Conservation (phyloP, 1,140 invertebrate species). For the Drosophila pruinosa region DNA sequence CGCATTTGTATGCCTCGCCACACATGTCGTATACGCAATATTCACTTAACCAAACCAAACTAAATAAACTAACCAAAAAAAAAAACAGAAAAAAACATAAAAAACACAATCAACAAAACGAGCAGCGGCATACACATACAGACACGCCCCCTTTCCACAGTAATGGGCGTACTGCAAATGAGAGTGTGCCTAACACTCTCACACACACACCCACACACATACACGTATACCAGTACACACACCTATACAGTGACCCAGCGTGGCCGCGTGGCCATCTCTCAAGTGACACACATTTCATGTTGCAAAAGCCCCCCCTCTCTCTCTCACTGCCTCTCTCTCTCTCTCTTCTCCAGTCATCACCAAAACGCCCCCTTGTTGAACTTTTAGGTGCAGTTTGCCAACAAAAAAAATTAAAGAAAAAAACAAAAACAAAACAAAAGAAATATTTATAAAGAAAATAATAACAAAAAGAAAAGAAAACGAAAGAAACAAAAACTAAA, state of each 20-base stretch:
- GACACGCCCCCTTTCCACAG: constrained; percentile 7
- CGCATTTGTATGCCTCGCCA: constrained; percentile 72
- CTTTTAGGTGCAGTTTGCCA: constrained; percentile 66
- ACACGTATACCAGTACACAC: constrained; percentile 28
- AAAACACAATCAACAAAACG: constrained; percentile 5
- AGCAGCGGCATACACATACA: constrained; percentile 37
- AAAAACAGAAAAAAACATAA: constrained; percentile 20
- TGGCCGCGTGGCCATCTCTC: constrained; percentile 56
- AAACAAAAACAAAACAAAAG: neutral
- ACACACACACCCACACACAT: constrained; percentile 24
- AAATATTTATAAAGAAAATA: constrained; percentile 3
- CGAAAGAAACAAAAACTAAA: constrained; percentile 34
- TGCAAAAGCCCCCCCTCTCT: constrained; percentile 30
- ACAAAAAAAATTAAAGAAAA: constrained; percentile 39
- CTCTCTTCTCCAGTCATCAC: neutral
- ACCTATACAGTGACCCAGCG: constrained; percentile 47
- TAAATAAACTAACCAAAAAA: constrained; percentile 14
- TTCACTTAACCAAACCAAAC: constrained; percentile 35
- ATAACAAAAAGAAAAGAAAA: constrained; percentile 48
- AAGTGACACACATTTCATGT: constrained; percentile 75
- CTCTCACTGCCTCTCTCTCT: constrained; percentile 10
- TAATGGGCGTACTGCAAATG: constrained; percentile 23
- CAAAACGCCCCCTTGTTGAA: constrained; percentile 58
- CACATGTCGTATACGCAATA: constrained; percentile 55
- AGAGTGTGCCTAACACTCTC: constrained; percentile 19